Conservation (phyloP, 2,888 invertebrate species). For the Cheilosia urbana region DNA sequence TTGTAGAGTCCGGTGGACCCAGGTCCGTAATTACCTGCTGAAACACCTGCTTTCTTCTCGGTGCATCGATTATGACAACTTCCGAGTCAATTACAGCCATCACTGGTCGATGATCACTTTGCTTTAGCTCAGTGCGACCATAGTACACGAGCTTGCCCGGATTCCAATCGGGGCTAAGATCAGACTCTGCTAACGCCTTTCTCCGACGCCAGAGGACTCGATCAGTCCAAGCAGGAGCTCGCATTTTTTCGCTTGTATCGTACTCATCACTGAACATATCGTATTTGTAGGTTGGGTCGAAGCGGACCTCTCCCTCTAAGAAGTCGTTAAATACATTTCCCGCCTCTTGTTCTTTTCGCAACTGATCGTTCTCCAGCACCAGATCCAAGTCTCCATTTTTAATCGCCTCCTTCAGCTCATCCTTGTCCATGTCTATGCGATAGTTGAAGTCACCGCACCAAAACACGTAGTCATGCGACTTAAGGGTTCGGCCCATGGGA, state of each 20-base stretch:
- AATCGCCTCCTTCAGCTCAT: conserved; percentile 94
- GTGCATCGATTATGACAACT: conserved; percentile 91
- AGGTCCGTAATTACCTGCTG: conserved; percentile 92
- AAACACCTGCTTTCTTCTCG: conserved; percentile 91
- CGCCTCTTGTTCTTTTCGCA: conserved; percentile 90
- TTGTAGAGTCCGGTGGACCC: conserved; percentile 97
- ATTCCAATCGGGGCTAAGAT: conserved; percentile 87
- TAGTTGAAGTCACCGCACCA: conserved; percentile 99
- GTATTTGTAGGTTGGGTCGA: conserved; percentile 99
- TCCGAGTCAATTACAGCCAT: conserved; percentile 95
- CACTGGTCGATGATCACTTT: conserved; percentile 98
- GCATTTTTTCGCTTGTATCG: conserved; percentile 98
- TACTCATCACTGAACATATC: conserved; percentile 99
- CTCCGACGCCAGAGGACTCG: conserved; percentile 96
- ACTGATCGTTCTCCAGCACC: conserved; percentile 94
- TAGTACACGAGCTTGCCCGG: conserved; percentile 94
- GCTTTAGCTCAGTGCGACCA: conserved; percentile 95
- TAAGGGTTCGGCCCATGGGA: conserved; percentile 95
- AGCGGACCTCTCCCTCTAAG: conserved; percentile 94
- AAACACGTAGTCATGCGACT: conserved; percentile 98
- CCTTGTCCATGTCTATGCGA: conserved; percentile 97
- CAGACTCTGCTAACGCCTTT: conserved; percentile 89
- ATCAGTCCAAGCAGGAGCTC: conserved; percentile 99
- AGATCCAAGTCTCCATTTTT: conserved; percentile 87
- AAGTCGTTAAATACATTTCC: conserved; percentile 96